A percentile compares a stretch with the other conserved stretches of the same genome.
phyloP scores from a whole-genome alignment of 2,888 invertebrate species.

The Drosophila peninsularis region DNA sequence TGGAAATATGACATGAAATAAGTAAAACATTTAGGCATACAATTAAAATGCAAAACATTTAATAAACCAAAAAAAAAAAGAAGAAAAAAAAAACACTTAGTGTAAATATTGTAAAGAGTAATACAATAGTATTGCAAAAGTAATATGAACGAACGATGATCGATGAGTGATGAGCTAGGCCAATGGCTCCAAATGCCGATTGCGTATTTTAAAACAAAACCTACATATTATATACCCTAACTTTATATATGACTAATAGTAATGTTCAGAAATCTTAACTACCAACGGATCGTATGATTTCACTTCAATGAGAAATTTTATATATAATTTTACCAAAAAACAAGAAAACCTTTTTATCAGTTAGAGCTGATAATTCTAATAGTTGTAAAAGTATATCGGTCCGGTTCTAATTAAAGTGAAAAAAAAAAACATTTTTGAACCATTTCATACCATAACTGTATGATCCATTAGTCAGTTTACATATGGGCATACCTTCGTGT shows the following conservation, averaged over 20 bases:
- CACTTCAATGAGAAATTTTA: constrained; percentile 5
- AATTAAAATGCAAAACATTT: constrained; percentile 44
- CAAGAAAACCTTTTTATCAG: constrained; percentile 6
- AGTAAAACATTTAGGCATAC: constrained; percentile 48
- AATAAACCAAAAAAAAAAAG: constrained; percentile 26
- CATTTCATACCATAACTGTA: constrained; percentile 21
- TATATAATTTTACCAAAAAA: background rate
- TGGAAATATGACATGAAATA: constrained; percentile 31
- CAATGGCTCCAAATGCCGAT: constrained; percentile 37
- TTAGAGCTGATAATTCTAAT: constrained; percentile 26
- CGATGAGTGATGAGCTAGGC: constrained; percentile 17
- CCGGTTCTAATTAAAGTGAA: constrained; percentile 56
- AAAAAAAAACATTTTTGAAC: constrained; percentile 3
- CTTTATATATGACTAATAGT: constrained; percentile 51
- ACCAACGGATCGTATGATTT: constrained; percentile 7
- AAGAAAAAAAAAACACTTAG: constrained; percentile 63
- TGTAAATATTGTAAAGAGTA: constrained; percentile 80
- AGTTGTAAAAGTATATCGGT: constrained; percentile 35
- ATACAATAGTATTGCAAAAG: constrained; percentile 60
- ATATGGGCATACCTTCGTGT: constrained; percentile 7
- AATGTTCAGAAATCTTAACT: constrained; percentile 32
- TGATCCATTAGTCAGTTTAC: constrained; percentile 27
- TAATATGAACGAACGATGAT: constrained; percentile 32
- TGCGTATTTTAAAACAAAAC: constrained; percentile 72
- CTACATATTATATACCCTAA: constrained; percentile 39